phyloP scores from a whole-genome alignment of 1,140 invertebrate species.

The Mylabris phalerata region DNA sequence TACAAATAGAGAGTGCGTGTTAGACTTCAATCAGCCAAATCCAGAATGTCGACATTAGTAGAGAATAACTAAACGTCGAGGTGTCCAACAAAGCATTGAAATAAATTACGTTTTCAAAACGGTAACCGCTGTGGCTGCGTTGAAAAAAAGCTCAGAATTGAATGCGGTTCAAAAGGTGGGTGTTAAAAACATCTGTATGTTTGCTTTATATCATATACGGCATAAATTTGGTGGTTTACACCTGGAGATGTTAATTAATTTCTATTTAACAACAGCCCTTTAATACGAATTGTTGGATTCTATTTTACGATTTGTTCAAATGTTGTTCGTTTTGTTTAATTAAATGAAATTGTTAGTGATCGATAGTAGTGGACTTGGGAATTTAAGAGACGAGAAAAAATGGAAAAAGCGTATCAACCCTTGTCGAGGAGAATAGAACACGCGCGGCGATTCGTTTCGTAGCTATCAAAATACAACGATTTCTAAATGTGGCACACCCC shows the following conservation, averaged over 20 bases:
- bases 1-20: conserved; percentile 5
- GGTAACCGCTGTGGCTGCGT: background rate
- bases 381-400: conserved; percentile 1
- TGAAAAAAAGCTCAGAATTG: background rate
- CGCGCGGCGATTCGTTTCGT: conserved; percentile 19
- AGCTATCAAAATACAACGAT: conserved; percentile 19
- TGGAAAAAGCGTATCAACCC: background rate
- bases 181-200: conserved; percentile 16
- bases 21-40: conserved; percentile 8
- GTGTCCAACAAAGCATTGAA: conserved; percentile 12
- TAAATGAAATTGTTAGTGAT: background rate
- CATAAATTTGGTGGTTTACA: conserved; percentile 7
- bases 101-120: conserved; percentile 11
- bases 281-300: background rate
- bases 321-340: too few relatives aligned
- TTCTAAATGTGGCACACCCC: conserved; percentile 27
- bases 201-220: conserved; percentile 9
- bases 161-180: conserved; percentile 2
- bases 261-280: background rate
- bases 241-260: conserved; percentile 14
- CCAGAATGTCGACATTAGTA: conserved; percentile 6
- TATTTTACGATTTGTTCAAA: too few relatives aligned
- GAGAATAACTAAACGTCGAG: conserved; percentile 10
- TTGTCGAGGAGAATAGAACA: conserved; percentile 1
- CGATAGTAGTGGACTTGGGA: background rate